Conservation (phyloP, 2,113 vertebrate genomes). For the Lepus europaeus region DNA sequence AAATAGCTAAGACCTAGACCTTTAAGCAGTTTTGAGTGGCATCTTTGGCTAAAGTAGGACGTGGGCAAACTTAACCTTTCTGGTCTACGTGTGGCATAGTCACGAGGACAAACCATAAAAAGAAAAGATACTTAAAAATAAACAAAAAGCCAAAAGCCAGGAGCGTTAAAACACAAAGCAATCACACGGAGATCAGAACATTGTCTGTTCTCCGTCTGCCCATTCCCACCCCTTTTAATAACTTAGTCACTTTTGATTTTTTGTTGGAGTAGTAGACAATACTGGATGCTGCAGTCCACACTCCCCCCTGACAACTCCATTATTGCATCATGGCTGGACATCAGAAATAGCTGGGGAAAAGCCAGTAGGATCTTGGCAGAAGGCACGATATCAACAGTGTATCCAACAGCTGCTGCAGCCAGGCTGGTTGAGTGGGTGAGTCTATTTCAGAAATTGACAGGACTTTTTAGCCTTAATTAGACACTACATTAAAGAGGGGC, state of each 20-base stretch:
- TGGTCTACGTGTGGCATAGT: neutral
- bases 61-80: neutral
- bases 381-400: neutral
- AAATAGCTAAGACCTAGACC: neutral
- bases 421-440: neutral
- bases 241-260: conserved; percentile 22
- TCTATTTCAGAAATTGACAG: neutral
- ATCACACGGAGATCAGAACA: conserved; percentile 22
- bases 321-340: neutral
- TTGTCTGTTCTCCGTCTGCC: neutral
- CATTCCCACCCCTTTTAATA: neutral
- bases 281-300: neutral
- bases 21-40: neutral
- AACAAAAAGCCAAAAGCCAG: conserved; percentile 21
- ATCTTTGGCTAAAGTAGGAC: neutral
- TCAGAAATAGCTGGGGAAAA: neutral
- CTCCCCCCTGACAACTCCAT: neutral
- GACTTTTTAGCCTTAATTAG: neutral
- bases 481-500: neutral
- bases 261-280: conserved; percentile 22
- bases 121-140: conserved; percentile 39
- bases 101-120: neutral
- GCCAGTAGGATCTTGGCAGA: neutral
- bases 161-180: conserved; percentile 35
- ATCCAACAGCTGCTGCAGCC: neutral